phyloP scores from a whole-genome alignment of 2,797 vertebrate species.

The Sebastes matsubarae region DNA sequence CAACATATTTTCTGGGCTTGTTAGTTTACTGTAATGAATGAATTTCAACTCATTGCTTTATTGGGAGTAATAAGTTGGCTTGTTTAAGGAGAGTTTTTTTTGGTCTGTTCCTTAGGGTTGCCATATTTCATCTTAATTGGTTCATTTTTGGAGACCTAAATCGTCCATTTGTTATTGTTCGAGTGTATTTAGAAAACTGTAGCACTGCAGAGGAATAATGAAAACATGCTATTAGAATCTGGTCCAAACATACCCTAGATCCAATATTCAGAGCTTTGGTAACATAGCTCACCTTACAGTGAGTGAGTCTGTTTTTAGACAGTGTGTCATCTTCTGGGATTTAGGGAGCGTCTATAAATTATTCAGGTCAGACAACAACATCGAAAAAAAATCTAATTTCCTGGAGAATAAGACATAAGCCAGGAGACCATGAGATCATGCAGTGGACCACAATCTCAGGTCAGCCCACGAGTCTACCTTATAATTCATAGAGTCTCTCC shows the following conservation, averaged over 20 bases:
- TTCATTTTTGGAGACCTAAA: conserved; percentile 12
- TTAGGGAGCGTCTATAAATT: conserved; percentile 30
- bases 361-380: conserved; percentile 36
- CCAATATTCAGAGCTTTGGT: not conserved
- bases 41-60: conserved; percentile 10
- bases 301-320: conserved; percentile 20
- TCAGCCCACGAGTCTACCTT: not conserved
- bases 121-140: conserved; percentile 18
- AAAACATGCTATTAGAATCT: not conserved
- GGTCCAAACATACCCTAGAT: not conserved
- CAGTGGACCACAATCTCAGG: not conserved
- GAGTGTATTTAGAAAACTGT: not conserved
- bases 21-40: conserved; percentile 39
- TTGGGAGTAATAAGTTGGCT: conserved; percentile 14
- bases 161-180: not conserved
- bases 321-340: conserved; percentile 24
- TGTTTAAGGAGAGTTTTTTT: conserved; percentile 1
- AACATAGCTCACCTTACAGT: not conserved
- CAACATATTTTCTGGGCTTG: conserved; percentile 21
- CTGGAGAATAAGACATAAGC: conserved; percentile 19
- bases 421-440: conserved; percentile 3
- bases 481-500: conserved; percentile 7
- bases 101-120: not conserved
- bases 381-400: conserved; percentile 3
- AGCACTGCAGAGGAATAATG: not conserved